Percentiles rank a stretch among this genome's conserved stretches.
These are phyloP conservation scores for Ichneumoninae sp. DNA, from an alignment of 2,888 invertebrate genomes.

Conservation along the genomic window DNA sequence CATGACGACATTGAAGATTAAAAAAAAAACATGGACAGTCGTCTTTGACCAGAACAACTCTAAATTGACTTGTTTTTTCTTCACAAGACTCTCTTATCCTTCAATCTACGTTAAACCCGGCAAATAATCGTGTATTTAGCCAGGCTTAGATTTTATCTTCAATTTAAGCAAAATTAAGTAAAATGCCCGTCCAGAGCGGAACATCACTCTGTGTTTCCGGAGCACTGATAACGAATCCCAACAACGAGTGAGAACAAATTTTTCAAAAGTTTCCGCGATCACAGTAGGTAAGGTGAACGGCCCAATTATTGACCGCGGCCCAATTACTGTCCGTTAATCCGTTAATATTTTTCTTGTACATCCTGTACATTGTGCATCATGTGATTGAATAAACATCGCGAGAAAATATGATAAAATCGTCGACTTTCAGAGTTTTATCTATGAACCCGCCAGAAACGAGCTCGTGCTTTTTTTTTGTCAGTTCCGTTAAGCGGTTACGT, in stretches of 20 bases:
- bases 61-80: slow-evolving; percentile 20
- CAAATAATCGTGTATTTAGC: slow-evolving; percentile 64
- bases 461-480: too few species aligned
- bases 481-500: too few species aligned
- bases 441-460: too few species aligned
- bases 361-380: too few species aligned
- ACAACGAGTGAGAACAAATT: not conserved
- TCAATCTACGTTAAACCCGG: slow-evolving; percentile 63
- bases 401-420: too few species aligned
- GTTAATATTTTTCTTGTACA: too few species aligned
- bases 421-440: too few species aligned
- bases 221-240: not conserved
- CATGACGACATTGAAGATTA: not conserved
- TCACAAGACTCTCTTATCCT: slow-evolving; percentile 22
- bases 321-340: too few species aligned
- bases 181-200: not conserved
- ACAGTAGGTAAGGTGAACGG: not conserved
- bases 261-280: not conserved
- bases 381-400: too few species aligned
- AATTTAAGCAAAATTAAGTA: not conserved
- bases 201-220: not conserved
- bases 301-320: too few species aligned
- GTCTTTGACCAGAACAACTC: slow-evolving; percentile 43
- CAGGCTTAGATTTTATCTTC: not conserved
- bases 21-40: slow-evolving; percentile 39